Conservation (phyloP, 2,797 vertebrate species). For the Muraenolepis orangiensis region DNA sequence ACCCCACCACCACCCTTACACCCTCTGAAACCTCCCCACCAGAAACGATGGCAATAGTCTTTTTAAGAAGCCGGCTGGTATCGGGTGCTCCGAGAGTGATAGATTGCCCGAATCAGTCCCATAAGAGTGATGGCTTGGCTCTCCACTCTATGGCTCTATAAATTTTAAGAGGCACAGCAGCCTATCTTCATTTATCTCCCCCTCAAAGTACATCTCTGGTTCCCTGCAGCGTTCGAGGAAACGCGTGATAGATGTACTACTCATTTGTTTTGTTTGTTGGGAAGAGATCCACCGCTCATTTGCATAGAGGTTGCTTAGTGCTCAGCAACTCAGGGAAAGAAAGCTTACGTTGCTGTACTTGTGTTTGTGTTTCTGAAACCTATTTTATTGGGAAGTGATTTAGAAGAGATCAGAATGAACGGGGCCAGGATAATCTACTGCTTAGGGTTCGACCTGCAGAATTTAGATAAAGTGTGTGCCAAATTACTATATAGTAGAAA, state of each 20-base stretch:
- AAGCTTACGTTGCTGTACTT: neutral
- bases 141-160: conserved; percentile 53
- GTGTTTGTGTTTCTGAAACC: neutral
- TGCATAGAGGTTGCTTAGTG: neutral
- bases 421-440: neutral
- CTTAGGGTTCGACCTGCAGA: neutral
- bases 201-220: conserved; percentile 28
- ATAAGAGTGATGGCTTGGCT: conserved; percentile 61
- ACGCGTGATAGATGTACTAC: conserved; percentile 39
- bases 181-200: conserved; percentile 49
- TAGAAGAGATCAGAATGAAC: neutral
- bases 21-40: neutral
- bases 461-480: too few relatives aligned
- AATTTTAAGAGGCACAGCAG: conserved; percentile 48
- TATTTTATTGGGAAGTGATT: neutral
- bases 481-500: neutral
- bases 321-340: neutral
- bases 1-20: conserved; percentile 15
- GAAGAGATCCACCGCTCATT: conserved; percentile 30
- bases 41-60: conserved; percentile 52
- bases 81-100: conserved; percentile 35
- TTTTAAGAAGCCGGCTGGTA: conserved; percentile 46
- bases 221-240: conserved; percentile 17
- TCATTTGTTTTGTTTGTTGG: conserved; percentile 42
- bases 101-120: conserved; percentile 53